These are phyloP conservation scores for Coryphaenoides rupestris DNA, from an alignment of 2,113 vertebrate genomes.

Conservation along the genomic window DNA sequence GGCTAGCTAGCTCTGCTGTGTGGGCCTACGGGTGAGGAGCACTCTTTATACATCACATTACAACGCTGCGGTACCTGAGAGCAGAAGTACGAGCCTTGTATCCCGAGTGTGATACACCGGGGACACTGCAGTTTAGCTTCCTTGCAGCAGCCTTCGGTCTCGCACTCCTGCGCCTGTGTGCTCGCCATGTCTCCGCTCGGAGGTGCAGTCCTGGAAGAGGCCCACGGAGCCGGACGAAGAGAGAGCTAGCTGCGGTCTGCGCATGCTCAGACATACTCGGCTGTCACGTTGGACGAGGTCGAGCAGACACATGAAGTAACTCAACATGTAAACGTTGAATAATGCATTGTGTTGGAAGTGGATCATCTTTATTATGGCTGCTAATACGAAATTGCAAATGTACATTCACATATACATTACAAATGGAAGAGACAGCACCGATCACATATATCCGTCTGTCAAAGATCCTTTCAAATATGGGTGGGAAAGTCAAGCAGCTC, in stretches of 20 bases:
- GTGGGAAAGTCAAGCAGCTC: no score
- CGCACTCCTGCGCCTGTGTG: constrained; percentile 85
- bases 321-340: no score
- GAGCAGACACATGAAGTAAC: no score
- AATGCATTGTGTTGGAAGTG: no score
- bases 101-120: constrained; percentile 95
- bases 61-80: constrained; percentile 83
- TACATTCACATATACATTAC: no score
- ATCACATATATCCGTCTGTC: no score
- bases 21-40: constrained; percentile 27
- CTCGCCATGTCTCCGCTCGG: constrained; percentile 89
- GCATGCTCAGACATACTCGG: constrained; percentile 51
- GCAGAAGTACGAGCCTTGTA: constrained; percentile 96
- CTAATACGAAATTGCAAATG: no score
- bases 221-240: neutral
- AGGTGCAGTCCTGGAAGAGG: constrained; percentile 44
- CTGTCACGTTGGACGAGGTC: no score
- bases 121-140: constrained; percentile 98
- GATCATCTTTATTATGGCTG: no score
- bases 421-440: no score
- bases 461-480: no score
- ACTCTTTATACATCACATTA: neutral
- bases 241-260: constrained; percentile 17
- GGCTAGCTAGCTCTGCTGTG: constrained; percentile 51
- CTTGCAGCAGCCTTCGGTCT: constrained; percentile 86